A percentile compares a stretch with the other conserved stretches of the same genome.
Conservation (phyloP, 1,140 invertebrate genomes). For the Drosophila rhopaloa region DNA sequence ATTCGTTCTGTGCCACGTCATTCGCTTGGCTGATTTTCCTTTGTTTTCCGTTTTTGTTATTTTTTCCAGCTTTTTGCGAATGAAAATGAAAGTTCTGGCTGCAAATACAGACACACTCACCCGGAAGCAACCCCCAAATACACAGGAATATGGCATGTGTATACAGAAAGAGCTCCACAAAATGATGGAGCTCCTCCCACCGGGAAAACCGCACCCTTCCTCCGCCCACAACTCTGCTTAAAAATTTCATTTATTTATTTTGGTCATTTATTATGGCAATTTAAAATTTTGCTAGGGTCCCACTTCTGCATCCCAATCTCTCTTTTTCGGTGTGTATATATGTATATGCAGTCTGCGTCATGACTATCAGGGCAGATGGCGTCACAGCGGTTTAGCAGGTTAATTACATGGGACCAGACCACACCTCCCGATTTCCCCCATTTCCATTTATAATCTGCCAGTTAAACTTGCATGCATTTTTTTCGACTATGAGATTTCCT, state of each 20-base stretch:
- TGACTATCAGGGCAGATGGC: slow-evolving; percentile 47
- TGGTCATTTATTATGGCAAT: slow-evolving; percentile 51
- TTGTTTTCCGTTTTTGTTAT: slow-evolving; percentile 45
- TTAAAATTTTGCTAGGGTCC: slow-evolving; percentile 32
- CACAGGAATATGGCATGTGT: slow-evolving; percentile 26
- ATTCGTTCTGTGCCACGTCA: slow-evolving; percentile 46
- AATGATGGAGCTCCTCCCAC: slow-evolving; percentile 62
- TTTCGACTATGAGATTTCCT: neutral
- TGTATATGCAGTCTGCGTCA: slow-evolving; percentile 40
- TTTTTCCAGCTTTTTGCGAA: slow-evolving; percentile 46
- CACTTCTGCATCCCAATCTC: neutral
- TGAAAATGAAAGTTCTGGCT: slow-evolving; percentile 70
- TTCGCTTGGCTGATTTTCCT: slow-evolving; percentile 35
- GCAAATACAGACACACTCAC: slow-evolving; percentile 33
- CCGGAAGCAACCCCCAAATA: slow-evolving; percentile 45
- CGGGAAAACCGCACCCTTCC: slow-evolving; percentile 5
- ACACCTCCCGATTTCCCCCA: slow-evolving; percentile 11
- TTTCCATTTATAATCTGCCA: slow-evolving; percentile 10
- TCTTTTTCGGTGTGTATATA: neutral
- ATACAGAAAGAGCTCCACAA: slow-evolving; percentile 43
- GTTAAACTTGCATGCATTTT: neutral
- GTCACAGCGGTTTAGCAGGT: slow-evolving; percentile 78
- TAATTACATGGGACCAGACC: slow-evolving; percentile 63
- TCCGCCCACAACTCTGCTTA: neutral
- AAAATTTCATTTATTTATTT: slow-evolving; percentile 32